Base-by-base conservation (phyloP, 2,888 invertebrate species). In the Heliconius ethilla region DNA sequence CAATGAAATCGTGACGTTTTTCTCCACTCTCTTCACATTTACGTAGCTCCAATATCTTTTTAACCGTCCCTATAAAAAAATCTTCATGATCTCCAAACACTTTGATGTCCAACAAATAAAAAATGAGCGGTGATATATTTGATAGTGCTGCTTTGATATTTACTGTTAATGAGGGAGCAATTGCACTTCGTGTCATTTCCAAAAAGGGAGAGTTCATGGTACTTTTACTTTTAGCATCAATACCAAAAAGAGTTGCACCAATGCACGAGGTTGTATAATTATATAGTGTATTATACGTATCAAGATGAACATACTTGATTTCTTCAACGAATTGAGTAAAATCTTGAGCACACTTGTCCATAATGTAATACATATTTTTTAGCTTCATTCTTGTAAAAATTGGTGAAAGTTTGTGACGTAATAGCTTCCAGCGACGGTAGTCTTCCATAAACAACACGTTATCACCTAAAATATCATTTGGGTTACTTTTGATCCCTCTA, bases 351-450 rank as follows among this genome's bases (percentile, higher is more conserved):
- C 89, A 87, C 75, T 87, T 89, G n/a, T 89, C 89, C 45, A 91
- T 87, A 3, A 91, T 88, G 70, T 87, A 88, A 79, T 88, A 92
- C 90, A 93, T 90, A 51, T 89, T 91, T 76, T 87, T 90, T n/a
- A 93, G 83, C 81, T 92, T 93, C 0, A 85, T 83, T 0, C 87
- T 83, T 0, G 91, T 91, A 79, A 93, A 93, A 0, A 90, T 83
- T 0, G 92, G 90, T 0, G 89, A 87, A 79, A 94, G 82, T 75
- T 87, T 91, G 59, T 91, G 90, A 22, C 92, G 84, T 18, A 91
- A 82, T n/a, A 91, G 82, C 79, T 90, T 89, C 94, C 92, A 93
- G 79, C 87, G 84, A 13, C 88, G 81, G 77, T 90, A 86, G 4
- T 91, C 86, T 27, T 87, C 79, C 77, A 87, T 82, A 55, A 90